Evolutionary conservation across 2,797 vertebrate genomes (phyloP), one percentile per base, ranked within the genome.

Genomic region (Aldrovandia affinis): DNA sequence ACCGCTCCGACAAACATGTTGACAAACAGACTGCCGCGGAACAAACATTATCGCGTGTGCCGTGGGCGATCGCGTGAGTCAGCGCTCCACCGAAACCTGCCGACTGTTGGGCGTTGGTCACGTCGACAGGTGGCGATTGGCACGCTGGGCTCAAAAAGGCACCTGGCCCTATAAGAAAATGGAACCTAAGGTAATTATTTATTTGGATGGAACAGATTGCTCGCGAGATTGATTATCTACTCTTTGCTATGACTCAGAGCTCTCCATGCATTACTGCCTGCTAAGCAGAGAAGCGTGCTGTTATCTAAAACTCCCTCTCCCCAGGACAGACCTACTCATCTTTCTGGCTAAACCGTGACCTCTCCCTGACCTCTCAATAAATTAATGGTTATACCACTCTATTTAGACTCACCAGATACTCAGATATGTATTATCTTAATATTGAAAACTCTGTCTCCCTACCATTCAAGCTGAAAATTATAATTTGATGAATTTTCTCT

Each of bases 161-260:
- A 77, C 73, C 73, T 77, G 73, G 73, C n/a, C 42, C 73, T 77
- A n/a, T 77, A 25, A 77, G 25, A 39, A n/a, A n/a, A 77, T 77
- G 25, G 47, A 77, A 47, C 73, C 73, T 25, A 10, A 39, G 73
- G 25, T 77, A 77, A 42, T 42, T 47, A 39, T 77, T 77, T 77
- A 42, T 44, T 44, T 77, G 73, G 42, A 77, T 25, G 20, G 44
- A 77, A 44, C 42, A n/a, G 73, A 44, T 77, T 47, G 39, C 73
- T 42, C 25, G n/a, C 39, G 44, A n/a, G 42, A 77, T 47, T 77
- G 73, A 77, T 77, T 77, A 77, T 77, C 39, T 77, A 14, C 39
- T 47, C 20, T 22, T 6, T 9, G 25, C 22, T 25, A 47, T 44
- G 73, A 47, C 73, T 47, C 73, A 47, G 20, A 47, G 22, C 73